phyloP scores from a whole-genome alignment of 2,113 vertebrate genomes.

The Alosa alosa region DNA sequence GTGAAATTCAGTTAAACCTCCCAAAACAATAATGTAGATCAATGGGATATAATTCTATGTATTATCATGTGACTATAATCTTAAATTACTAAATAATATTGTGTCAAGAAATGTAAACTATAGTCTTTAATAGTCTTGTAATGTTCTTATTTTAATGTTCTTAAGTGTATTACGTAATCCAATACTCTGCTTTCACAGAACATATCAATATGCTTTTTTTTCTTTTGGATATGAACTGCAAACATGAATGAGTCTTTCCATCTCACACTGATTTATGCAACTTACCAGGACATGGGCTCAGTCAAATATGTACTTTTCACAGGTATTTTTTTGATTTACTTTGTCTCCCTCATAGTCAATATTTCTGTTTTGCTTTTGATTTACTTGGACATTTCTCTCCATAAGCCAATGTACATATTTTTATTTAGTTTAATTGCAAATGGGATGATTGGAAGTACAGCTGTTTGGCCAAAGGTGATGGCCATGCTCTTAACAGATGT shows the following conservation, averaged over 20 bases:
- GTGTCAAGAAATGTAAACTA: no score
- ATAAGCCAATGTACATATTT: constrained; percentile 11
- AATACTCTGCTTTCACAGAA: no score
- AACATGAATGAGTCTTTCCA: not conserved
- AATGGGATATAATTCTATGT: no score
- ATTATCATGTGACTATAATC: no score
- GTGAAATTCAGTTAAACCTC: no score
- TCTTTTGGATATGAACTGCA: not conserved
- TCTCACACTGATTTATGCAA: not conserved
- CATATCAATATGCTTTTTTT: no score
- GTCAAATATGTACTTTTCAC: not conserved
- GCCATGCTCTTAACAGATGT: not conserved
- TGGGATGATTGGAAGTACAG: not conserved
- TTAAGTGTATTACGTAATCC: no score
- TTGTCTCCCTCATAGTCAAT: not conserved
- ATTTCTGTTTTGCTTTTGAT: not conserved
- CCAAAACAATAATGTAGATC: no score
- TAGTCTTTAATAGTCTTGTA: no score
- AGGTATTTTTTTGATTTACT: not conserved
- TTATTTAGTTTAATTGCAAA: not conserved
- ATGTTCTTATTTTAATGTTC: no score
- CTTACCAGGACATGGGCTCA: not conserved
- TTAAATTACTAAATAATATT: no score
- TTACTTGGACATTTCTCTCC: not conserved
- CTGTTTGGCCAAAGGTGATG: not conserved